Conservation (phyloP, 1,140 invertebrate species). For the Lordiphosa stackelbergi region DNA sequence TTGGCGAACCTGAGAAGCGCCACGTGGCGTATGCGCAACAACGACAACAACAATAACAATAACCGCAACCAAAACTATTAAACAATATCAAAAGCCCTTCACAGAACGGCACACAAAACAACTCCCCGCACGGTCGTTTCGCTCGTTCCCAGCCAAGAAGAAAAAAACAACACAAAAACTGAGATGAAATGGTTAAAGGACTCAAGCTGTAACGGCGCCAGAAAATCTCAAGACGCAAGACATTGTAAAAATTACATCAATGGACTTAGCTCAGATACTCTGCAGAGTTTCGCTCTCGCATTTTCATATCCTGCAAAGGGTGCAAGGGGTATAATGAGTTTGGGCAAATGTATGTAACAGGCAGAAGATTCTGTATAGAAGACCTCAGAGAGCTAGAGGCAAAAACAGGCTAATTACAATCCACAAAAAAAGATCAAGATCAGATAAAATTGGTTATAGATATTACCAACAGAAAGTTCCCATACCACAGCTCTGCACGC, state of each 20-base stretch:
- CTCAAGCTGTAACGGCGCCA: slow-evolving; percentile 37
- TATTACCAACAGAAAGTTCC: too few relatives aligned
- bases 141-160: background rate
- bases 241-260: slow-evolving; percentile 70
- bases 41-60: slow-evolving; percentile 44
- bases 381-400: too few relatives aligned
- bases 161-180: slow-evolving; percentile 12
- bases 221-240: slow-evolving; percentile 38
- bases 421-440: too few relatives aligned
- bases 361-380: too few relatives aligned
- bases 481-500: too few relatives aligned
- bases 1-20: slow-evolving; percentile 45
- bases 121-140: slow-evolving; percentile 61
- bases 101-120: slow-evolving; percentile 32
- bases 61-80: slow-evolving; percentile 34
- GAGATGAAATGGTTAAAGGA: slow-evolving; percentile 2
- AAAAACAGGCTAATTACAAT: too few relatives aligned
- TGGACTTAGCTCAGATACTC: slow-evolving; percentile 50
- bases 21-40: slow-evolving; percentile 68
- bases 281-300: slow-evolving; percentile 3
- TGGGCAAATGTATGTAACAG: too few relatives aligned
- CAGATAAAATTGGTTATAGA: too few relatives aligned
- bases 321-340: too few relatives aligned
- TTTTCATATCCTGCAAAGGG: background rate
- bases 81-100: slow-evolving; percentile 30